Conservation (phyloP, 2,888 invertebrate genomes). For the Metopia argyrocephala region DNA sequence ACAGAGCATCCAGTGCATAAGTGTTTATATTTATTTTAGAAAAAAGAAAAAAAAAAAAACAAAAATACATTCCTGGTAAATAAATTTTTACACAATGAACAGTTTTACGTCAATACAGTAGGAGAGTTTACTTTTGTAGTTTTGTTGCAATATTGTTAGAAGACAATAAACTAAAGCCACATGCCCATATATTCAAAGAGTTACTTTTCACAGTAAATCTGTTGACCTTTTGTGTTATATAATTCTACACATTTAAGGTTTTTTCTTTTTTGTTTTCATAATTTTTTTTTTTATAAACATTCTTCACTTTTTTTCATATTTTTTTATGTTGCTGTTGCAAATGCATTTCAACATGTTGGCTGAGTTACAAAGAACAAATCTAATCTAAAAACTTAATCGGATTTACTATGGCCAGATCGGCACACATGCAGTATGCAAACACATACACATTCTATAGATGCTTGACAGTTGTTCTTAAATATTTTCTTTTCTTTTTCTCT, state of each 20-base stretch:
- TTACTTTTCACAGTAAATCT: slow-evolving; percentile 18
- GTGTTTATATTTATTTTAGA: no score
- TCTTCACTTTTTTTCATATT: background rate
- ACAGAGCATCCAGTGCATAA: no score
- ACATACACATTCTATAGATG: slow-evolving; percentile 18
- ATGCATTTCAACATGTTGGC: background rate
- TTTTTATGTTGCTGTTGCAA: background rate
- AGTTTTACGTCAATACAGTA: no score
- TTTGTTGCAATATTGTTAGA: no score
- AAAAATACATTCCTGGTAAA: no score
- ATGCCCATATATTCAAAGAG: no score
- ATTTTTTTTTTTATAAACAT: background rate
- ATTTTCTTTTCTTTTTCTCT: background rate
- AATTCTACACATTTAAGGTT: slow-evolving; percentile 26
- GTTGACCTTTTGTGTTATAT: slow-evolving; percentile 43
- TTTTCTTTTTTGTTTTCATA: slow-evolving; percentile 2
- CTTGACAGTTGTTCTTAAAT: slow-evolving; percentile 52
- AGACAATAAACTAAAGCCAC: slow-evolving; percentile 36
- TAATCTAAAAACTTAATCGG: slow-evolving; percentile 55
- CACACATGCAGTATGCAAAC: slow-evolving; percentile 16
- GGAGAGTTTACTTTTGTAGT: no score
- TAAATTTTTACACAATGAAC: no score
- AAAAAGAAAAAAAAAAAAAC: no score
- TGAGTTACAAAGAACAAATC: background rate
- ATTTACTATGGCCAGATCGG: slow-evolving; percentile 48